phyloP scores from a whole-genome alignment of 2,113 vertebrate genomes.

The Toxotes jaculatrix region DNA sequence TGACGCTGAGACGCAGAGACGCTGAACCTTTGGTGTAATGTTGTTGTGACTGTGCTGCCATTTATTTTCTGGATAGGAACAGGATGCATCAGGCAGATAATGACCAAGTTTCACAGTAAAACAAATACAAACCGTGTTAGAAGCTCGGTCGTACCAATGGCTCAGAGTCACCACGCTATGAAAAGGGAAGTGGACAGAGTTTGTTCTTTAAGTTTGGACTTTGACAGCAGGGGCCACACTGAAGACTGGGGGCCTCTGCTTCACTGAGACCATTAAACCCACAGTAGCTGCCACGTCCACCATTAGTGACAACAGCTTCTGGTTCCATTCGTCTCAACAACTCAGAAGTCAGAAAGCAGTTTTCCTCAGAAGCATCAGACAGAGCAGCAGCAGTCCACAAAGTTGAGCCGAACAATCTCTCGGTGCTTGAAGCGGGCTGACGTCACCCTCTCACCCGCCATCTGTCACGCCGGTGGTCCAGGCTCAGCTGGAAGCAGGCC shows the following conservation, averaged over 20 bases:
- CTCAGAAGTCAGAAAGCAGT: neutral
- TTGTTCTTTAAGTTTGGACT: neutral
- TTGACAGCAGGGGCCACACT: neutral
- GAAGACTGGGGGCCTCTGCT: neutral
- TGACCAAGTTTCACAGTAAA: too few species aligned
- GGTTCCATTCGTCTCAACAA: constrained; percentile 5
- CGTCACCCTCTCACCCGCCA: constrained; percentile 66
- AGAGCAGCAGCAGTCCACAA: constrained; percentile 17
- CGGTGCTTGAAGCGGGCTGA: constrained; percentile 28
- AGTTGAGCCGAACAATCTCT: constrained; percentile 40
- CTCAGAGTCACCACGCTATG: neutral
- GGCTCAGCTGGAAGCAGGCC: constrained; percentile 63
- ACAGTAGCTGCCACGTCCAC: neutral
- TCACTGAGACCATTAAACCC: neutral
- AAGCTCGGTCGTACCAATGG: neutral
- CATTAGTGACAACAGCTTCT: neutral
- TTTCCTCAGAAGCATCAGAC: constrained; percentile 24
- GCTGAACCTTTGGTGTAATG: neutral
- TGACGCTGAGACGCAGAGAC: too few species aligned
- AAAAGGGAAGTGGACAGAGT: neutral
- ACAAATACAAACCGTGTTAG: neutral
- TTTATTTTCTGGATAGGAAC: neutral
- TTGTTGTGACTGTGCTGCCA: neutral
- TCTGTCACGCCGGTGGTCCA: constrained; percentile 69
- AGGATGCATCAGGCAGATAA: too few species aligned